These are phyloP conservation scores for Cantharis lateralis DNA, from an alignment of 2,888 invertebrate species.

Conservation along the genomic window DNA sequence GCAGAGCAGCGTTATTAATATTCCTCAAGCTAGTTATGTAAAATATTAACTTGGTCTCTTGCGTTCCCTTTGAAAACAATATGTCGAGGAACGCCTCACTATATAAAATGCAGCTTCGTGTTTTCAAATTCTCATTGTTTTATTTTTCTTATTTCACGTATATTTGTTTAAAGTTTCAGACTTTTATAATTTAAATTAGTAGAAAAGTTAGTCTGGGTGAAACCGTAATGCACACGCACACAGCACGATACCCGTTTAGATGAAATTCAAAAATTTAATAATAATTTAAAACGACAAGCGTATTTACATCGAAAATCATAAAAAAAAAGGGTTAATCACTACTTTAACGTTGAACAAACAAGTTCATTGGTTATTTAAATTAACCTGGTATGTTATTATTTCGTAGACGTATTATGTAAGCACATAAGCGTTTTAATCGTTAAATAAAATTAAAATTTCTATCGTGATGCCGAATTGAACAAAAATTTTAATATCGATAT, in stretches of 20 bases:
- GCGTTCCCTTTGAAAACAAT: conserved; percentile 39
- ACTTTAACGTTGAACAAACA: not conserved
- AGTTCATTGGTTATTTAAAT: not conserved
- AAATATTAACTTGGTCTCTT: conserved; percentile 39
- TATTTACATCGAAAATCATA: not conserved
- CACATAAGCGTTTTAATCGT: not conserved
- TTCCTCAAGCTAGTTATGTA: conserved; percentile 40
- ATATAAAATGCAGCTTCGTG: conserved; percentile 39
- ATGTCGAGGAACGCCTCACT: conserved; percentile 38
- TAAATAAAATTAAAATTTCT: not conserved
- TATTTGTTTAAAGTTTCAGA: conserved; percentile 9
- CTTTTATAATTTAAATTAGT: not conserved
- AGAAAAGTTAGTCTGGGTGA: not conserved
- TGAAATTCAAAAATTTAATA: not conserved
- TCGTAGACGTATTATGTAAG: not conserved
- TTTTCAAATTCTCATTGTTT: conserved; percentile 31
- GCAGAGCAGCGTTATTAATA: conserved; percentile 37
- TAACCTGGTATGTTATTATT: not conserved
- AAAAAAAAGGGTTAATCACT: not conserved
- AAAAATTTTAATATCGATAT: not conserved
- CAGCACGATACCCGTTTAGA: not conserved
- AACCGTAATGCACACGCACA: not conserved
- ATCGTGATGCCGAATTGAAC: not conserved
- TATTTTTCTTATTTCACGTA: conserved; percentile 14
- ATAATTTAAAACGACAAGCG: not conserved